Evolutionary conservation across 2,113 vertebrate genomes (phyloP), one percentile per base, ranked within the genome.

Genomic region (Agelaius phoeniceus): DNA sequence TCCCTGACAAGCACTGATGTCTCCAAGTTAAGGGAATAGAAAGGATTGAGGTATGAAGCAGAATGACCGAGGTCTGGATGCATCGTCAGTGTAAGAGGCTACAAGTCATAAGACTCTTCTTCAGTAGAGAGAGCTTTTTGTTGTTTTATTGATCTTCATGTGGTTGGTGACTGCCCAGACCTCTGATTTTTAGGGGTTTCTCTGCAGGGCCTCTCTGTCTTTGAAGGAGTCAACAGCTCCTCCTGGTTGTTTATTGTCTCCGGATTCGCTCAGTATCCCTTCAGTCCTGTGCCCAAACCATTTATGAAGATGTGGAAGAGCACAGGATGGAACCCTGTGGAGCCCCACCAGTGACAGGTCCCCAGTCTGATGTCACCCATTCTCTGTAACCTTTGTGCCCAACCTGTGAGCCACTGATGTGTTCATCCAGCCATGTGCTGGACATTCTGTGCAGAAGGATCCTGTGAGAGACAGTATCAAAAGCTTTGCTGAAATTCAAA

Each of bases 401-500:
- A 0, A 7, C 27, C 37, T 46, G 22, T 46, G 28, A 61, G 55
- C 2, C 46, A 44, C 0, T 10, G 22, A 22, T 61, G 15, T 39
- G 46, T 68, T 68, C 33, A 10, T 18, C 2, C 17, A 54, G 4
- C 4, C 0, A 1, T 7, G 23, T 52, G 33, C 33, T 52, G 55
- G 33, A 37, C 7, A 18, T 8, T 8, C 4, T 61, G 12, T 52
- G 10, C 46, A n/a, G 39, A 39, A 39, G 15, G 39, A 19, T 46
- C 39, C 15, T 54, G 8, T 5, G 6, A 52, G 13, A 46, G 54
- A 33, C 27, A 46, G 11, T 15, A 19, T 19, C 1, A 3, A 54
- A 77, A 54, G 12, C 39, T 65, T 33, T 46, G 18, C 55, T 69
- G 55, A 69, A 54, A 37, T 61, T 65, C 39, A 28, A 28, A 69